Evolutionary conservation across 2,888 invertebrate species (phyloP).

Genomic region (Standfussiana lucernea): DNA sequence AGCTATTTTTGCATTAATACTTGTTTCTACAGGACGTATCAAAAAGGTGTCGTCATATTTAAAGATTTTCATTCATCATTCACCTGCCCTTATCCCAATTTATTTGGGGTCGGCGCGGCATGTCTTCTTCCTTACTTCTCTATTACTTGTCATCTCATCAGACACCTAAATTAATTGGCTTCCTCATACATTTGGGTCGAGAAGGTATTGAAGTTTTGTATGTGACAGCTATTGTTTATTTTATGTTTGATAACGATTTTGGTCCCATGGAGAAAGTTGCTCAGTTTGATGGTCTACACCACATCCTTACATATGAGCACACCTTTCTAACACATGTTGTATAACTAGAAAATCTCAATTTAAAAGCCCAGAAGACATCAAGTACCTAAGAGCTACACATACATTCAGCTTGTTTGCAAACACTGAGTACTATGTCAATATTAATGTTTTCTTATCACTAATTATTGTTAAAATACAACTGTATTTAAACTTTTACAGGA

Average conservation of each 20-base stretch:
- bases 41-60: neutral
- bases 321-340: neutral
- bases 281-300: neutral
- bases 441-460: conserved; percentile 47
- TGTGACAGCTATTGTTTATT: neutral
- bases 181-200: neutral
- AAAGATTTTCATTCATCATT: no score
- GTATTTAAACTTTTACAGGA: conserved; percentile 6
- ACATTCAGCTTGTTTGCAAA: conserved; percentile 20
- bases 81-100: no score
- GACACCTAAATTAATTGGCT: no score
- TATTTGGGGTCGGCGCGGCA: no score
- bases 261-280: neutral
- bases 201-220: neutral
- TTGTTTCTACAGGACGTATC: neutral
- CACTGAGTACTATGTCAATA: conserved; percentile 27
- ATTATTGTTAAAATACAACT: conserved; percentile 36
- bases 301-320: neutral
- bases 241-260: neutral
- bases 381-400: neutral
- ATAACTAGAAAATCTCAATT: conserved; percentile 23
- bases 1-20: conserved; percentile 6
- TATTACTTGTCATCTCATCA: no score
- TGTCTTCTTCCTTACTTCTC: no score
- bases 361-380: conserved; percentile 8